Base-by-base conservation (phyloP, 2,888 invertebrate species). In the Parnassius smintheus region DNA sequence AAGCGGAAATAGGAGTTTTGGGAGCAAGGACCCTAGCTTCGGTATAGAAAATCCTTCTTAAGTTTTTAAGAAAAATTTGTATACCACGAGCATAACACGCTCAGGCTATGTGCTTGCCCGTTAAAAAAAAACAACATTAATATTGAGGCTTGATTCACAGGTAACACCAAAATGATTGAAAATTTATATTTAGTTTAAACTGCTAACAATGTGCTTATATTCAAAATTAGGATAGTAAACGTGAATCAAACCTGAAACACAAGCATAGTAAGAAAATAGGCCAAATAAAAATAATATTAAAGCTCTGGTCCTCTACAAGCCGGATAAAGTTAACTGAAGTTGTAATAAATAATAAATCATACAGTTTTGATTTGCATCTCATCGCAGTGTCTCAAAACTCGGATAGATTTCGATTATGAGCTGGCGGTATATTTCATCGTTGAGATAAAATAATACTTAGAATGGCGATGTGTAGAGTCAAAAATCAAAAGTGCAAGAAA, bases 31-130 rank as follows among this genome's bases (percentile, higher is more conserved):
- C 10, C 9, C 55, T 45, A 49, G 13, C 51, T 63, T 59, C 42
- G 59, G 52, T 59, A 64, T 59, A 56, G 9, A n/a, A 46, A 56
- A 59, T 25, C 35, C 64, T 59, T 60, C 51, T 59, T 62, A 2
- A 11, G 35, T 18, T 52, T 51, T 44, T 35, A 42, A 65, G 65
- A 71, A 77, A 71, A 71, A 67, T 70, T 67, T 66, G 64, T 68
- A 74, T 72, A 75, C 73, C 72, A 68, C 56, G 71, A 71, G 68
- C 72, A 66, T 44, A 61, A 61, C 65, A 67, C 62, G 63, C 55
- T 67, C 69, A 73, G 72, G 72, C 66, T 67, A 61, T 67, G 67
- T 62, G 65, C 66, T 56, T 61, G 71, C 71, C 68, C 64, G 35
- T 54, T 53, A 35, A 49, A 59, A 66, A 59, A 65, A 25, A 53